Base-by-base conservation (phyloP, 2,113 vertebrate species). In the Suncus etruscus region DNA sequence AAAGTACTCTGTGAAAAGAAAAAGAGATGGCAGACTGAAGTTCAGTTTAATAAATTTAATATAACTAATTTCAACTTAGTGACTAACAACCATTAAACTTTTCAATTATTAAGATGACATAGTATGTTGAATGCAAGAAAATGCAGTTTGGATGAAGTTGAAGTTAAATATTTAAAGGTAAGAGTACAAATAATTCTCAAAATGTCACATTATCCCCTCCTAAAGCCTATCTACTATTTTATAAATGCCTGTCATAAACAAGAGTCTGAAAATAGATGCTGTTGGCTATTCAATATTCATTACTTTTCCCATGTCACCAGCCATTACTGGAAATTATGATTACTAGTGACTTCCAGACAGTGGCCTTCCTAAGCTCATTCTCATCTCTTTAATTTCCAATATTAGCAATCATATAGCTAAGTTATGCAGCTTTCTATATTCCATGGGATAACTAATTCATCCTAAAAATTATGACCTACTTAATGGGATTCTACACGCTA, bases 1-100 rank as follows among this genome's bases (percentile, higher is more conserved):
- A 92, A 96, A 96, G 45, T 14, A 29, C 88, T 92, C 22, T 61
- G 85, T 88, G 51, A 91, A 81, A 92, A 50, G 9, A 82, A 82
- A 93, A 91, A 95, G 1, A 78, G 72, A 90, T 20, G 79, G 72
- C 10, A 94, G 5, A 91, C 95, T 93, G 20, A 74, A 27, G 39
- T 91, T 77, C 8, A 48, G 47, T 78, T 89, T 87, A 89, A 75
- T 45, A 90, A 12, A 11, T 61, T 61, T 81, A 94, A 84, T 2
- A 0, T 3, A 51, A 32, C 73, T 95, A 76, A 83, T 87, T 94
- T 94, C 66, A 87, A 84, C 5, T 18, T 87, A 91, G 93, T 63
- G 65, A 86, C 22, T 22, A 66, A 82, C 93, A 93, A 89, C 39
- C 54, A 70, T 75, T 66, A 65, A n/a, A 95, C 66, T 66, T 14